Base-by-base conservation (phyloP, 1,140 invertebrate species). In the Trichonephila clavata region DNA sequence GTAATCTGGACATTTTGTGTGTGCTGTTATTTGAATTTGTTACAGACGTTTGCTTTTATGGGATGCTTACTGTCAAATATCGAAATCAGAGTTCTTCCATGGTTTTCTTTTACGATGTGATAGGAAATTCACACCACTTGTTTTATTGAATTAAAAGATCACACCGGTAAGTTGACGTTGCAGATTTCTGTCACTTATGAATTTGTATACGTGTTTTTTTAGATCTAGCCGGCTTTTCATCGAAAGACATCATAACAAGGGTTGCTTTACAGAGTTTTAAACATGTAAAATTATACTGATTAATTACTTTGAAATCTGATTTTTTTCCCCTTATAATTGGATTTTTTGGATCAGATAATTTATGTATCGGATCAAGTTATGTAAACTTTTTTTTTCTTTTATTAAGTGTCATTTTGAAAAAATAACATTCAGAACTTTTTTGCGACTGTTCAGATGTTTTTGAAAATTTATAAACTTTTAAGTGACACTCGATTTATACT, bases 101-200 rank as follows among this genome's bases (percentile, higher is more conserved):
- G 18, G 81, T 16, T 83, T 50, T 57, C 50, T 83, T 83, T 83
- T 83, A 83, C 81, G 81, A 83, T 83, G 43, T 59, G 81, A 83
- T 57, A n/a, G 43, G 71, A 57, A 50, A n/a, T 57, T 57, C 57
- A n/a, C 14, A n/a, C 14, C 13, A 77, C 8, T n/a, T 77, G 71
- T n/a, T 83, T 83, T 83, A 83, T 83, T 83, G 81, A 83, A 83
- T 83, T 83, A 83, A 83, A 57, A 83, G 39, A 83, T 20, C 39
- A 24, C n/a, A 83, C 81, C 81, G 81, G 81, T 83, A 83, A 83
- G 81, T 83, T 83, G 81, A 83, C 81, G 81, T 83, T 83, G 81
- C 81, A 83, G 21, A 57, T 57, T n/a, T 57, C 81, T 83, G 71
- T 77, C 16, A 83, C 0, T 57, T 83, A 13, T 57, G 18, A 57